Percentiles rank a stretch among this genome's conserved stretches.
Conservation (phyloP, 2,113 vertebrate genomes). For the Alligator sinensis region DNA sequence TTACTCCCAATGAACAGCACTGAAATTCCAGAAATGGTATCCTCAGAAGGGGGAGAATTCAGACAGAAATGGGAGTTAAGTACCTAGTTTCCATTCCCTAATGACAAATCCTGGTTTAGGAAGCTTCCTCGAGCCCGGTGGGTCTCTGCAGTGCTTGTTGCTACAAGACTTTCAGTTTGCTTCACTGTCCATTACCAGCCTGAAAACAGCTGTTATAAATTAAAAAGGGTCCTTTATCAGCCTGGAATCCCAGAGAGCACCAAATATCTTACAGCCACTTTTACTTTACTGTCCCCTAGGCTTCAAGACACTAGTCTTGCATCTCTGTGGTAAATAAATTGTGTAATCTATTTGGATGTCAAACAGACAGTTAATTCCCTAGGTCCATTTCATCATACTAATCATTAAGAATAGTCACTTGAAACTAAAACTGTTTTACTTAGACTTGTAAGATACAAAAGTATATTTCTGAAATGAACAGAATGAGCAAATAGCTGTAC, state of each 20-base stretch:
- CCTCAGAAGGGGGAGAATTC: not conserved
- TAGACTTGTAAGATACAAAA: not conserved
- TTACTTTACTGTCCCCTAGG: not conserved
- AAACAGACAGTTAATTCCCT: not conserved
- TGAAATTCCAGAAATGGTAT: not conserved
- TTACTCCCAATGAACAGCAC: rapidly evolving
- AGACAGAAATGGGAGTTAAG: not conserved
- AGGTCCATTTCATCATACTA: not conserved
- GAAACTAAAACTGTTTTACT: not conserved
- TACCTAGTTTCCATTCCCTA: not conserved
- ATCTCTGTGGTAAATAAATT: not conserved
- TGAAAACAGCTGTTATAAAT: not conserved
- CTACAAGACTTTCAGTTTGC: not conserved
- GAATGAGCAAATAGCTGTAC: constrained; percentile 13
- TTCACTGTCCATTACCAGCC: constrained; percentile 1
- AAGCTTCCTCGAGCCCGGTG: not conserved
- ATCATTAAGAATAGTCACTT: not conserved
- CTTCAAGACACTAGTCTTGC: not conserved
- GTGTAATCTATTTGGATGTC: not conserved
- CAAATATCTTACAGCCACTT: not conserved
- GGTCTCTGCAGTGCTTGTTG: not conserved
- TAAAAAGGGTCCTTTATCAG: constrained; percentile 23
- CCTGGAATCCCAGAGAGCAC: not conserved
- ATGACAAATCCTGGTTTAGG: not conserved
- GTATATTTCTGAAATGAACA: not conserved